These are phyloP conservation scores for Chondrosia reniformis DNA, from an alignment of 37 sponge, comb jelly and placozoan genomes.

Conservation along the genomic window DNA sequence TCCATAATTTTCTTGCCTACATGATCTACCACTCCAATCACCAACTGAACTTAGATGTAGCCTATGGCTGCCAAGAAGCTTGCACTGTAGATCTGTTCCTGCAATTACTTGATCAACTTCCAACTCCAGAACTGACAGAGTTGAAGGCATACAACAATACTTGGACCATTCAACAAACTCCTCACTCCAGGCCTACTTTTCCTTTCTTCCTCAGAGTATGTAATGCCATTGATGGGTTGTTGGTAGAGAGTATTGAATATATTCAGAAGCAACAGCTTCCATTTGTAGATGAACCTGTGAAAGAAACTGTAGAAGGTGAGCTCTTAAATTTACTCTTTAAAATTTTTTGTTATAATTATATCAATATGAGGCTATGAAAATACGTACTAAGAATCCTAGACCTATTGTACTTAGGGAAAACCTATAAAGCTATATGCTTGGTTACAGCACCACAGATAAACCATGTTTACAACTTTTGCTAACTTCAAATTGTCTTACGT, in stretches of 20 bases:
- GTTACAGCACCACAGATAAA: too few species aligned
- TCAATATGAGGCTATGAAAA: too few species aligned
- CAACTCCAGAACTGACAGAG: slow-evolving; percentile 52
- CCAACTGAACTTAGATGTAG: slow-evolving; percentile 64
- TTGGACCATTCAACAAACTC: background rate
- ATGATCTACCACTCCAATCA: slow-evolving; percentile 75
- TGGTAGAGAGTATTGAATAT: slow-evolving; percentile 62
- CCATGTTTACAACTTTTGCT: too few species aligned
- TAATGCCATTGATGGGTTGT: slow-evolving; percentile 31
- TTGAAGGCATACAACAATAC: slow-evolving; percentile 38
- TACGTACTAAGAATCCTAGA: too few species aligned
- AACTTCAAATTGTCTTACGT: too few species aligned
- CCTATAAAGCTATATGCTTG: too few species aligned
- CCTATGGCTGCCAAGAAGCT: slow-evolving; percentile 40
- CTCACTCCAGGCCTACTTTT: slow-evolving; percentile 33
- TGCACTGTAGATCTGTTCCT: slow-evolving; percentile 47
- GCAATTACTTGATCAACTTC: slow-evolving; percentile 30
- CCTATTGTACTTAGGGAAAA: too few species aligned
- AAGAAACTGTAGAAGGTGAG: too few species aligned
- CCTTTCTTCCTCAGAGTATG: slow-evolving; percentile 60
- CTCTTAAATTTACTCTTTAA: too few species aligned
- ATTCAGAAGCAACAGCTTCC: too few species aligned
- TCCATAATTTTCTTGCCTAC: slow-evolving; percentile 77
- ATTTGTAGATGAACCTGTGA: too few species aligned
- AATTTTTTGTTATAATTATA: too few species aligned